Percentiles rank a stretch among this genome's conserved stretches.
Evolutionary conservation across 2,113 vertebrate genomes (phyloP).

Genomic region (Propithecus coquereli): DNA sequence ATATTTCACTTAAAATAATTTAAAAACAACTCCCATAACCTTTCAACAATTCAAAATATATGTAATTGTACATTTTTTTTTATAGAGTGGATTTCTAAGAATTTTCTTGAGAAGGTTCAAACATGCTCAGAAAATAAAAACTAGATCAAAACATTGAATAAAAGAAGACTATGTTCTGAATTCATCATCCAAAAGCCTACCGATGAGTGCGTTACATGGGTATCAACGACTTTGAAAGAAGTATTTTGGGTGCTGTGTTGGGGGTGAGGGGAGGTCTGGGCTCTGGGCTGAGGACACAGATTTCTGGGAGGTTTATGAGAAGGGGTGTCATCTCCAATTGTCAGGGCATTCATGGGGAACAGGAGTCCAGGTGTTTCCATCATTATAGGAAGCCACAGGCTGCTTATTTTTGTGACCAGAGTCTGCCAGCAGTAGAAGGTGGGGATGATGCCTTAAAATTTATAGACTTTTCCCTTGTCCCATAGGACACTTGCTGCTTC

Average conservation of each 20-base stretch:
- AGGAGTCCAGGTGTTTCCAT: not conserved
- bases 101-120: constrained; percentile 34
- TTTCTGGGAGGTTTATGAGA: not conserved
- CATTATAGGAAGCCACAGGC: fast-evolving
- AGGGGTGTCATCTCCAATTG: not conserved
- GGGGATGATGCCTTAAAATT: not conserved
- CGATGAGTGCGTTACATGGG: not conserved
- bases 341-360: not conserved
- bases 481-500: not conserved
- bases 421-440: not conserved
- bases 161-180: not conserved
- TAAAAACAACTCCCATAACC: not conserved
- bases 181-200: not conserved
- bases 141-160: not conserved
- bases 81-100: constrained; percentile 5
- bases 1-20: constrained; percentile 58
- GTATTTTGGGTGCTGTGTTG: not conserved
- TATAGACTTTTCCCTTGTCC: not conserved
- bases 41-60: constrained; percentile 53
- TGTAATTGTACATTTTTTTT: not conserved
- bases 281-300: not conserved
- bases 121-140: not conserved
- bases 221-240: not conserved
- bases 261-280: not conserved
- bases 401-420: not conserved